Evolutionary conservation across 2,888 invertebrate species (phyloP), one percentile per base, ranked within the genome.

Genomic region (Agrochola macilenta): DNA sequence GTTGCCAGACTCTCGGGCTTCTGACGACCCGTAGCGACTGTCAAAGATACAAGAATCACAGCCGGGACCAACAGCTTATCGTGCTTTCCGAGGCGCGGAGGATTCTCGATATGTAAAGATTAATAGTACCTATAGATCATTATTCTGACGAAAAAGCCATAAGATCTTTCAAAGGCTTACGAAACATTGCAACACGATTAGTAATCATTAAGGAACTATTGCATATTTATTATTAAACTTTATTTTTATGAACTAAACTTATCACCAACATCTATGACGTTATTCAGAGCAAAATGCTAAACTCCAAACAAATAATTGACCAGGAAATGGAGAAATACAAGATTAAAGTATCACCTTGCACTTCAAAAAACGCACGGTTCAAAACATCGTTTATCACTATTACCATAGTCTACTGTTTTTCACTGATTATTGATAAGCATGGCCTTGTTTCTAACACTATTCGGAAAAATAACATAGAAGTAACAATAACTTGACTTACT

Each of bases 101-200:
- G 54, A 1, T 0, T 54, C 11, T 54, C 23, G 54, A 0, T 9
- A 23, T 23, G 23, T 23, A 20, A 49, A 20, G 49, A 49, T 49
- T 17, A 1, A 17, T 17, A 49, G 17, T 49, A 57, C 58, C 14
- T 58, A 14, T 14, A 58, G 58, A 26, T 69, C n/a, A 54, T 26
- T 39, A 63, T 63, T 49, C 26, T 74, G 4, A 60, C 4, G 26
- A 61, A 74, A 74, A 52, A 43, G 7, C 11, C 0, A 1, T 17
- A 30, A 61, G 23, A 9, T n/a, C 7, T 39, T 75, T 75, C 52
- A 5, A 17, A 52, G n/a, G 26, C 26, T 60, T 49, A 74, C 39
- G 75, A 52, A 43, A 30, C 1, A 26, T 61, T 61, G 77, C 64
- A 64, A 64, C 46, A 57, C 26, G 1, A 57, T 46, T 76, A 20